phyloP scores from a whole-genome alignment of 2,113 vertebrate species.

The Gadus chalcogrammus region DNA sequence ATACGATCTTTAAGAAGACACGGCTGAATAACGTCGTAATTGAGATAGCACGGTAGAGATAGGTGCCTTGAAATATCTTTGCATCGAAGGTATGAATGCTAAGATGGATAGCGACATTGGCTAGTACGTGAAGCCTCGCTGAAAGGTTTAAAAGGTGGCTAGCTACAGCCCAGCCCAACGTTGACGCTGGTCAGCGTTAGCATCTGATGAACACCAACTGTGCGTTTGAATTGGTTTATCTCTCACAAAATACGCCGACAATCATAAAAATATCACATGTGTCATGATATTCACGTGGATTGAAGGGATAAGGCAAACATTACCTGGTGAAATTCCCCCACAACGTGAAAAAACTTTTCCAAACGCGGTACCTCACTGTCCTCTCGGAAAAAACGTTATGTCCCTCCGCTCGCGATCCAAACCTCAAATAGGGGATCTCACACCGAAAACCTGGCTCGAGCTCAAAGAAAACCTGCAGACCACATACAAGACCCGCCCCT shows the following conservation, averaged over 20 bases:
- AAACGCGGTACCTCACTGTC: constrained; percentile 36
- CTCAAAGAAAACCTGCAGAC: constrained; percentile 50
- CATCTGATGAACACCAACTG: too few species aligned
- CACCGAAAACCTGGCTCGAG: constrained; percentile 40
- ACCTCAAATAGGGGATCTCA: constrained; percentile 42
- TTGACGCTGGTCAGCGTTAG: too few species aligned
- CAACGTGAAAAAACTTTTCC: constrained; percentile 29
- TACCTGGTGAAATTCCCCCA: constrained; percentile 51
- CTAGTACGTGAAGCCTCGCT: too few species aligned
- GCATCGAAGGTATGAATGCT: too few species aligned
- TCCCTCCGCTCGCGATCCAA: constrained; percentile 24
- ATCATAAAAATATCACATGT: constrained; percentile 14
- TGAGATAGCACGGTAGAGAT: too few species aligned
- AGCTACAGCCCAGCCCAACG: too few species aligned
- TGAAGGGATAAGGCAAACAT: constrained; percentile 21
- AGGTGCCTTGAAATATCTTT: too few species aligned
- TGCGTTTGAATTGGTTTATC: background rate
- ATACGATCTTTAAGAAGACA: too few species aligned
- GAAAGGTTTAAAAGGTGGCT: too few species aligned
- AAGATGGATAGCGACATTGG: too few species aligned
- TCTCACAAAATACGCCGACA: background rate
- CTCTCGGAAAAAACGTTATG: constrained; percentile 25
- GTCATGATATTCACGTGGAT: constrained; percentile 51
- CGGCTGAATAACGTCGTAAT: too few species aligned
- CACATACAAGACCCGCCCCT: constrained; percentile 51